A percentile compares a stretch with the other conserved stretches of the same genome.
Evolutionary conservation across 2,113 vertebrate species (phyloP).

Genomic region (Pithys albifrons): DNA sequence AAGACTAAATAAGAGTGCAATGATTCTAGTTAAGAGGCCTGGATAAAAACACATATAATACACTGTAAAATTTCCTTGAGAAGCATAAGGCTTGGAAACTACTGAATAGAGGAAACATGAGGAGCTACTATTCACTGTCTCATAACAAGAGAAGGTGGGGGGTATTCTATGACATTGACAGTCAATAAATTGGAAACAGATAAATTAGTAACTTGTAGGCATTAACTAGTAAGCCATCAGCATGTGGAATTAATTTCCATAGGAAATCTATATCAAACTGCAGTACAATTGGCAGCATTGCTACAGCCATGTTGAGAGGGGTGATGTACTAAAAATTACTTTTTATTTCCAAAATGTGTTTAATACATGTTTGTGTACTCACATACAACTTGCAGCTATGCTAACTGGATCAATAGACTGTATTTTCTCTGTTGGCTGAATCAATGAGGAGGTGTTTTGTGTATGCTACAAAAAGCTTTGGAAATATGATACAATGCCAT

Average conservation of each 20-base stretch:
- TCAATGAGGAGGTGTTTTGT: neutral
- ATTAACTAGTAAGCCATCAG: constrained; percentile 32
- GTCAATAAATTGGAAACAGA: constrained; percentile 35
- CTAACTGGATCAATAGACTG: neutral
- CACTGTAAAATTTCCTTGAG: constrained; percentile 18
- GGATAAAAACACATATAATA: neutral
- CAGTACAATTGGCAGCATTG: constrained; percentile 28
- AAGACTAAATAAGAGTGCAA: neutral
- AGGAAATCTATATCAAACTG: constrained; percentile 47
- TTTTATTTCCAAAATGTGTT: neutral
- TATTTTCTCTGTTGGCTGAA: neutral
- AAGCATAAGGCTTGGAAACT: neutral
- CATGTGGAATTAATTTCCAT: constrained; percentile 55
- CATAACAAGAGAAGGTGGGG: constrained; percentile 13
- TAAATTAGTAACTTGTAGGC: constrained; percentile 6
- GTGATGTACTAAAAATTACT: neutral
- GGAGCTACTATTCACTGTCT: constrained; percentile 34
- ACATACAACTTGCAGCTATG: neutral
- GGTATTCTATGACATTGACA: constrained; percentile 13
- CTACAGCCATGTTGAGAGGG: neutral
- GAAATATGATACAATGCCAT: neutral
- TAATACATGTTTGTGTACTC: neutral
- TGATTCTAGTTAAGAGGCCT: neutral
- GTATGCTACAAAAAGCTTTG: neutral
- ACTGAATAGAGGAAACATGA: constrained; percentile 8